Evolutionary conservation across 2,797 vertebrate genomes (phyloP).

Genomic region (Crax fasciolata): DNA sequence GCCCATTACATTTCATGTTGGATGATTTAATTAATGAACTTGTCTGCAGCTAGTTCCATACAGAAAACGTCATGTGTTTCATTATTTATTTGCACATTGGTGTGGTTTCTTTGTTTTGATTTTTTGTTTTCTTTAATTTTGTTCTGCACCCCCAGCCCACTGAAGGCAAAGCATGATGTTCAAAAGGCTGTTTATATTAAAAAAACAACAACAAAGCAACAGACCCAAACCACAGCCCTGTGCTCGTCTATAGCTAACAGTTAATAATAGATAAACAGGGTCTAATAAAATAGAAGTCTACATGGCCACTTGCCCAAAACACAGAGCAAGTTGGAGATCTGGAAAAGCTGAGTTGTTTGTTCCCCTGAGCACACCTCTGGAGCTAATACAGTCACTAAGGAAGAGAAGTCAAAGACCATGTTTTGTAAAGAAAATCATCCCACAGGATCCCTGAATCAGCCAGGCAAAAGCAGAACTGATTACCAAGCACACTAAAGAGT

Average conservation of each 20-base stretch:
- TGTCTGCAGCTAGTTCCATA: conserved; percentile 36
- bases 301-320: conserved; percentile 20
- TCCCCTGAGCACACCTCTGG: conserved; percentile 28
- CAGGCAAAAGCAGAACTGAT: neutral
- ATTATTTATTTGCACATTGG: conserved; percentile 49
- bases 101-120: conserved; percentile 69
- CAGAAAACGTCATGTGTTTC: neutral
- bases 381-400: neutral
- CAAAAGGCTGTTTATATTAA: conserved; percentile 64
- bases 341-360: conserved; percentile 24
- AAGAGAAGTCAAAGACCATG: neutral
- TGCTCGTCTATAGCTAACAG: conserved; percentile 33
- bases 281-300: conserved; percentile 45
- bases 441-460: neutral
- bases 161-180: neutral
- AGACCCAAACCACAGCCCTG: conserved; percentile 50
- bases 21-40: conserved; percentile 48
- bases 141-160: neutral
- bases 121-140: conserved; percentile 45
- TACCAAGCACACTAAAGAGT: neutral
- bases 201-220: conserved; percentile 54
- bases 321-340: neutral
- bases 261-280: conserved; percentile 53
- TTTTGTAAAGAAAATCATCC: neutral
- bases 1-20: neutral